Conservation (phyloP, 2,797 vertebrate genomes). For the Taenioides sp. region DNA sequence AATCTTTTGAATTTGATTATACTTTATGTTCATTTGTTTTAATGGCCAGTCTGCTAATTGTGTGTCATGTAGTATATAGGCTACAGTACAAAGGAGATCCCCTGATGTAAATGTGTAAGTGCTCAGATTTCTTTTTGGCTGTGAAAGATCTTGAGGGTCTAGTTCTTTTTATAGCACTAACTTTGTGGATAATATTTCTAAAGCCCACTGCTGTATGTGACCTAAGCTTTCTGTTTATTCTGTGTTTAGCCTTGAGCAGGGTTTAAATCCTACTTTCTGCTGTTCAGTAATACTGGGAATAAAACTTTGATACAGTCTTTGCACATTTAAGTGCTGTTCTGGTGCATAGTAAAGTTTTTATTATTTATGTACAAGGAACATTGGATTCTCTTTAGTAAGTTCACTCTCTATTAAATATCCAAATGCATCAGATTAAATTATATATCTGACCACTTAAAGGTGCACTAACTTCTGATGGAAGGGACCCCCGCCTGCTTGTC, state of each 20-base stretch:
- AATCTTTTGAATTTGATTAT: background rate
- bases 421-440: too few species aligned
- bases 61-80: conserved; percentile 13
- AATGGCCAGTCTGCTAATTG: conserved; percentile 10
- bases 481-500: too few species aligned
- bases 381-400: too few species aligned
- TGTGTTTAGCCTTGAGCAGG: conserved; percentile 41
- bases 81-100: conserved; percentile 14
- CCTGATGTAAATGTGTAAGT: conserved; percentile 27
- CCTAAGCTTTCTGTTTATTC: conserved; percentile 45
- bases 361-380: background rate
- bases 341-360: conserved; percentile 18
- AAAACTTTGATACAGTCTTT: conserved; percentile 21
- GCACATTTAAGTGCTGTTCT: background rate
- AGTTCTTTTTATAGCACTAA: conserved; percentile 23
- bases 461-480: too few species aligned
- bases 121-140: conserved; percentile 33
- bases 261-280: conserved; percentile 39
- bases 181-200: conserved; percentile 44
- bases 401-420: too few species aligned
- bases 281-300: conserved; percentile 30
- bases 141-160: conserved; percentile 36
- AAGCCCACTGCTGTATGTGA: conserved; percentile 49
- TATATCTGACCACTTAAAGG: too few species aligned
- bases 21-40: background rate